Evolutionary conservation across 2,888 invertebrate genomes (phyloP).

Genomic region (Phyllotreta cruciferae): DNA sequence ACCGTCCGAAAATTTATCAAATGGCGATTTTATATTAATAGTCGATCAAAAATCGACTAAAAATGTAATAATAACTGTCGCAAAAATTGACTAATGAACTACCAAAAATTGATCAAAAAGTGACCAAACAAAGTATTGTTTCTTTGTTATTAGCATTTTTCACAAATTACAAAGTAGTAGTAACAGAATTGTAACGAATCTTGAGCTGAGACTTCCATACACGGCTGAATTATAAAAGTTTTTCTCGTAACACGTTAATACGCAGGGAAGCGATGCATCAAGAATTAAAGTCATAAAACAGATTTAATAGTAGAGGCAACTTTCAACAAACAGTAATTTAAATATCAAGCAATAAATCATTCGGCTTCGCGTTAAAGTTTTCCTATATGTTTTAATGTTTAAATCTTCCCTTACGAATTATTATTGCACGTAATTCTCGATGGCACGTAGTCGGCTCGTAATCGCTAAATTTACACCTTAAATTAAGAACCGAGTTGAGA

Average conservation of each 20-base stretch:
- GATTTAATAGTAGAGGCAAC: constrained; percentile 28
- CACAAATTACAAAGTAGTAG: no score
- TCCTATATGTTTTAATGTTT: constrained; percentile 20
- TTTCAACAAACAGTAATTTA: constrained; percentile 24
- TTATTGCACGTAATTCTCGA: constrained; percentile 24
- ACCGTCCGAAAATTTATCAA: no score
- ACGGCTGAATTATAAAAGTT: constrained; percentile 26
- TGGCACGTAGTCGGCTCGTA: constrained; percentile 3
- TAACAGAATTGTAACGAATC: no score
- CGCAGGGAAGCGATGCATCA: constrained; percentile 22
- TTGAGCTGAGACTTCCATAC: constrained; percentile 11
- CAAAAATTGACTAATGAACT: no score
- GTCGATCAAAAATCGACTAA: no score
- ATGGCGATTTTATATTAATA: no score
- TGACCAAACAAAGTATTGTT: no score
- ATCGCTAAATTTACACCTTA: constrained; percentile 1
- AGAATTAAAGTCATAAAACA: constrained; percentile 26
- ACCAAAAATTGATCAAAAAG: no score
- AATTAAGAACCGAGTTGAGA: neutral
- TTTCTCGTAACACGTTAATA: constrained; percentile 24
- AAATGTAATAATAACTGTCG: no score
- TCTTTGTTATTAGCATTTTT: no score
- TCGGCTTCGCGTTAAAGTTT: constrained; percentile 19
- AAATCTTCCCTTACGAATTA: constrained; percentile 17
- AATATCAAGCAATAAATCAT: constrained; percentile 24